Base-by-base conservation (phyloP, 2,113 vertebrate genomes). In the Synchiropus splendidus region DNA sequence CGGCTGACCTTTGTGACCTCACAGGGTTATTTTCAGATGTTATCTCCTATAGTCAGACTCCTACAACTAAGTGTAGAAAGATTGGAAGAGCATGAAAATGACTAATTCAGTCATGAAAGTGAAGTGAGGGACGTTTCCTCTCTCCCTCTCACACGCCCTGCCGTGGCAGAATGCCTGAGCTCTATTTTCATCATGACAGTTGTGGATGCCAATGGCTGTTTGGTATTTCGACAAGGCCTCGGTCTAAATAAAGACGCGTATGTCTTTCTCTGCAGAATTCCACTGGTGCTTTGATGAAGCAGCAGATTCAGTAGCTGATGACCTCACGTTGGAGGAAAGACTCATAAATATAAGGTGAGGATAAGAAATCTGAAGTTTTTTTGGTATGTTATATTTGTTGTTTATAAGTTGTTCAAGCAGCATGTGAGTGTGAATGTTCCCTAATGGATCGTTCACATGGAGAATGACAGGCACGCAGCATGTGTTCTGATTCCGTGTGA, bases 181-280 rank as follows among this genome's bases (percentile, higher is more conserved):
- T 77, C 74, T 81, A 81, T 80, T 83, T 78, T 63, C 14, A 73
- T 63, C 44, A 48, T n/a, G 67, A 67, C 81, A 82, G 67, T 73
- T 81, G 75, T 54, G 67, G 51, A 73, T 77, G 70, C 70, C 65
- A 44, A 16, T 16, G 54, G 51, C 62, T 48, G 54, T 49, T 56
- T 61, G 76, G 65, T 61, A 70, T 76, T 74, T 58, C 39, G 46
- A 51, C 67, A 59, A 50, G 50, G 46, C 51, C 34, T 1, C 30
- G 16, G 52, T 62, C 73, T 78, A 78, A 53, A 77, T 65, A 77
- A 69, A 75, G 70, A 63, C 43, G 45, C 59, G 4, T 39, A 44
- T 51, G 63, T 52, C 48, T 68, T 64, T 64, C 72, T 66, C 56
- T 72, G 63, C 63, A 58, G 27, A 52, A 73, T 79, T 77, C 71